Evolutionary conservation across 1,140 invertebrate species (phyloP), one percentile per base, ranked within the genome.

Genomic region (Bombyx mori): DNA sequence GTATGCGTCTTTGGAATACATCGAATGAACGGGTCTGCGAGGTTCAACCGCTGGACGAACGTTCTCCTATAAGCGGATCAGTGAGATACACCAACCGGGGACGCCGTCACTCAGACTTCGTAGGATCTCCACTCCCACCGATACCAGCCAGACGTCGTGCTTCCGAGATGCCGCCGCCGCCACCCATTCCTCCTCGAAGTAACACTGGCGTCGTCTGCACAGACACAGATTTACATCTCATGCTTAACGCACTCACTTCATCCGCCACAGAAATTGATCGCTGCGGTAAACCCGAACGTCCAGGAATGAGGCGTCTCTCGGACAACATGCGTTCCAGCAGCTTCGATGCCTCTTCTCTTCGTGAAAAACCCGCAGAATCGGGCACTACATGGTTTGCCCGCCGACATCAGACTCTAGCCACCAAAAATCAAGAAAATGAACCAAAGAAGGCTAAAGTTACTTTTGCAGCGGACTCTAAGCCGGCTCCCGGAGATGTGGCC

Each of bases 1-100:
- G 92, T 49, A 91, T 95, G 89, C 94, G 94, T 79, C 91, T 96
- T 72, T 95, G 94, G 92, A 94, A 93, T 52, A 95, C 93, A 3
- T 92, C 93, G 53, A 92, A 90, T 58, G 94, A 96, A 77, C 91
- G 92, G 60, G 91, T 95, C 1, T 94, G 93, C 74, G 94, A 95
- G 76, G 92, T 95, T 1, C 93, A 94, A 66, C 91, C 93, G 0
- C 68, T 94, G 2, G 93, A 94, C 61, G 92, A 93, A 60, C 73
- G 77, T 54, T 87, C 83, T n/a, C 83, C 83, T 0, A 76, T 81
- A n/a, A 70, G 75, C n/a, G 72, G 79, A 8, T 82, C 86, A 1
- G 79, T 88, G 2, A 89, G 91, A 8, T 89, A 90, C 56, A 88
- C 88, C 1, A 89, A 89, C 43, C 79, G 85, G 3, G 91, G 90